A percentile compares a stretch with the other conserved stretches of the same genome.
Conservation (phyloP, 2,113 vertebrate genomes). For the Marmota flaviventris region DNA sequence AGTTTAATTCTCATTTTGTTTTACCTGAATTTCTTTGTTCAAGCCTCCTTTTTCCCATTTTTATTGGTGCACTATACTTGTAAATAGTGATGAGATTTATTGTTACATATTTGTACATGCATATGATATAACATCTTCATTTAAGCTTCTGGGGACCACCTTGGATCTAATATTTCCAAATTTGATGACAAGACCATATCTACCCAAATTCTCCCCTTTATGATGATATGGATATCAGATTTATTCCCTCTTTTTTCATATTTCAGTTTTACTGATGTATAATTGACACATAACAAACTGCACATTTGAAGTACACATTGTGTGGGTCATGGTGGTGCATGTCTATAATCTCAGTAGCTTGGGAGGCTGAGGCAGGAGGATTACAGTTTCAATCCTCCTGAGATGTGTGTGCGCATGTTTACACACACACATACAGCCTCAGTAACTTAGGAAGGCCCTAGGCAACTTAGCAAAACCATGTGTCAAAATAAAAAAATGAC, state of each 20-base stretch:
- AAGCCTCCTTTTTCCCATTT: neutral
- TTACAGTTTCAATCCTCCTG: too few species aligned
- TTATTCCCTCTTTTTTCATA: neutral
- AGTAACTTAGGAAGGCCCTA: too few species aligned
- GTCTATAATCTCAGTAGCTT: too few species aligned
- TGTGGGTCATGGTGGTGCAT: too few species aligned
- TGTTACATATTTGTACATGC: too few species aligned
- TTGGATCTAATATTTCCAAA: constrained; percentile 56
- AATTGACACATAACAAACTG: neutral
- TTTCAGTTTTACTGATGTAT: neutral
- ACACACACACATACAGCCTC: too few species aligned
- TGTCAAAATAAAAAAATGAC: too few species aligned
- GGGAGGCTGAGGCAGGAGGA: too few species aligned
- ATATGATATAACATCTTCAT: neutral
- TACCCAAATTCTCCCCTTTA: neutral
- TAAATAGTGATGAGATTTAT: too few species aligned
- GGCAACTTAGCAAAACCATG: too few species aligned
- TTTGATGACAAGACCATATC: constrained; percentile 21
- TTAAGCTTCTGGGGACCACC: neutral
- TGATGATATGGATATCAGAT: constrained; percentile 44
- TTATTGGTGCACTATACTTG: too few species aligned
- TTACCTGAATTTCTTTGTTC: constrained; percentile 35
- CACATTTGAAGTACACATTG: constrained; percentile 30
- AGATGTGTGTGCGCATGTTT: too few species aligned
- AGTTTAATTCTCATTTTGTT: constrained; percentile 47